Evolutionary conservation across 2,888 invertebrate species (phyloP), one percentile per base, ranked within the genome.

Genomic region (Melitaea athalia): DNA sequence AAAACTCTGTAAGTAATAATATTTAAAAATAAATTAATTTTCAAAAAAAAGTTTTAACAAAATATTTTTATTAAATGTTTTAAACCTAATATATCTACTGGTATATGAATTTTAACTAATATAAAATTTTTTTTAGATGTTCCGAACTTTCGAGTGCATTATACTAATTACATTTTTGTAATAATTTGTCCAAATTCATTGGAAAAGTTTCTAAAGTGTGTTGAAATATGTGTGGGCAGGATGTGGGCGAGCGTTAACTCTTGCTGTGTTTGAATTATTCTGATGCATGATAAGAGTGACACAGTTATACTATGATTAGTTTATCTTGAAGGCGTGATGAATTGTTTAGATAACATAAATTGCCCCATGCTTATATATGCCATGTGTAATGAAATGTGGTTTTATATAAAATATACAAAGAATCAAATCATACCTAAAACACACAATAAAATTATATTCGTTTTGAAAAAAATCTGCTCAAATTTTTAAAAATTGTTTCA

Each of bases 1-100:
- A 97, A 83, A 94, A 94, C 78, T 88, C 89, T 72, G 94, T 94
- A 86, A 87, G 89, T 85, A 68, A 5, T 12, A 3, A 17, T 66
- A 62, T 60, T 8, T 15, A 5, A 42, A 55, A 10, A 42, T 11
- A 7, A 31, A 53, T 14, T 6, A 12, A 17, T 24, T 52, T 52
- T 52, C 0, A 31, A 31, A 24, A 47, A 50, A 50, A 50, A 3
- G 15, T 17, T 50, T 50, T 11, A 17, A 17, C 3, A 3, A 15
- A 17, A 15, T 50, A 38, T 8, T 38, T 38, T 8, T 38, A 7
- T 5, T 2, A 7, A 7, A 38, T 38, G 0, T 7, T 7, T 38
- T 38, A 5, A 38, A 38, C 8, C 38, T 1, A 38, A 38, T 38
- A 8, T 5, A 38, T 38, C 1, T 38, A 38, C 0, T 38, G 8